A percentile compares a stretch with the other conserved stretches of the same genome.
These are phyloP conservation scores for Pipa parva DNA, from an alignment of 2,113 vertebrate genomes.

Conservation along the genomic window DNA sequence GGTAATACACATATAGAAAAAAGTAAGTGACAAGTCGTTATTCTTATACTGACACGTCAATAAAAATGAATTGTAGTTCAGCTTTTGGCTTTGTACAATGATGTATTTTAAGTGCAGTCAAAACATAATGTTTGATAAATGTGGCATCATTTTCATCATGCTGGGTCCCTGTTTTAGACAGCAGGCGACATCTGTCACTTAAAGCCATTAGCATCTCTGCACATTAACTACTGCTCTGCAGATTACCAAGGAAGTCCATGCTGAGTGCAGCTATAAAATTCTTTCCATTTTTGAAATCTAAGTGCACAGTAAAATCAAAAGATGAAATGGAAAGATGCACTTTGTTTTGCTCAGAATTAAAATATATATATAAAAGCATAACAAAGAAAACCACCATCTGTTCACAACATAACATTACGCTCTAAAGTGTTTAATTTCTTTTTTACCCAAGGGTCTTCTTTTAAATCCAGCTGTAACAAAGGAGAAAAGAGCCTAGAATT, in stretches of 20 bases:
- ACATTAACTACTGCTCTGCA: constrained; percentile 49
- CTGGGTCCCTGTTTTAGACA: constrained; percentile 41
- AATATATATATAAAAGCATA: constrained; percentile 3
- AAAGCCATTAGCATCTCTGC: constrained; percentile 45
- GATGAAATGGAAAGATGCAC: constrained; percentile 34
- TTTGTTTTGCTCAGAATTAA: constrained; percentile 16
- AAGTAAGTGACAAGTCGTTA: constrained; percentile 1
- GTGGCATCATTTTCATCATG: constrained; percentile 41
- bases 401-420: constrained; percentile 40
- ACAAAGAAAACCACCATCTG: constrained; percentile 37
- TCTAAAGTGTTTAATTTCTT: constrained; percentile 45
- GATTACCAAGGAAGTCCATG: constrained; percentile 36
- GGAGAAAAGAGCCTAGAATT: constrained; percentile 93
- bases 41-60: constrained; percentile 21
- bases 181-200: constrained; percentile 32
- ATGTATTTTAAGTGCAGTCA: constrained; percentile 37
- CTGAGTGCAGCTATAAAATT: constrained; percentile 44
- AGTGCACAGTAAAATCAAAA: constrained; percentile 44
- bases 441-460: constrained; percentile 77
- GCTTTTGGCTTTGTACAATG: constrained; percentile 23
- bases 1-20: background rate
- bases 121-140: constrained; percentile 42
- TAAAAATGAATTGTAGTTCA: constrained; percentile 6
- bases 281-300: constrained; percentile 39
- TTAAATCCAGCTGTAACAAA: constrained; percentile 96